A percentile compares a stretch with the other conserved stretches of the same genome.
Evolutionary conservation across 1,140 invertebrate genomes (phyloP).

Genomic region (Calliopsis andreniformis): DNA sequence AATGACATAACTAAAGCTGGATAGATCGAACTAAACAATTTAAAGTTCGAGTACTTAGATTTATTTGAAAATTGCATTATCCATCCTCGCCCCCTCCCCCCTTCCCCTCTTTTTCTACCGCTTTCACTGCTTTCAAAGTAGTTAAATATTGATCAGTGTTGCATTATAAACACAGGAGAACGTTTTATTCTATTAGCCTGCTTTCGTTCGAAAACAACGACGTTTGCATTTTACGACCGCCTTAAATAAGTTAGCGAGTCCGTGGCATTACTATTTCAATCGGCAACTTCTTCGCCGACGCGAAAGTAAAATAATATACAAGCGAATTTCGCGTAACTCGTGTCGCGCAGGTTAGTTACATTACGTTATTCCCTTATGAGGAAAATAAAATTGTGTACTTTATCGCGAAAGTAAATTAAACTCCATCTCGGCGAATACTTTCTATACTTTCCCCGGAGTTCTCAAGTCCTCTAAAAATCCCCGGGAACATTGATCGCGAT

Average conservation of each 20-base stretch:
- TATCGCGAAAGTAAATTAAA: constrained; percentile 36
- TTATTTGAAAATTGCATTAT: too few species aligned
- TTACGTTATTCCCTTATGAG: constrained; percentile 10
- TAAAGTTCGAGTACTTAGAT: too few species aligned
- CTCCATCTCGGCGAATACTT: neutral
- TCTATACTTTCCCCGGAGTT: constrained; percentile 2
- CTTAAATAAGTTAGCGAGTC: neutral
- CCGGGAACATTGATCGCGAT: constrained; percentile 24
- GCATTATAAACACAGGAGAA: neutral
- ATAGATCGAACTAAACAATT: too few species aligned
- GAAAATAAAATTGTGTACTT: constrained; percentile 30
- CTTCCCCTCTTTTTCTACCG: too few species aligned
- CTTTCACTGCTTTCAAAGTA: neutral
- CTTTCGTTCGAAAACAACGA: neutral
- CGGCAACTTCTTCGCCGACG: neutral
- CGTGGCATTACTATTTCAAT: neutral
- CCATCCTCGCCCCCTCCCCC: too few species aligned
- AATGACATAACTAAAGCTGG: too few species aligned
- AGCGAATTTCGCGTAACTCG: neutral
- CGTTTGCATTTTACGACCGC: neutral
- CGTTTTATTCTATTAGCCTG: neutral
- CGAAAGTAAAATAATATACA: constrained; percentile 16
- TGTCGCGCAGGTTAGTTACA: neutral
- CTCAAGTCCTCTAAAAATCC: constrained; percentile 26
- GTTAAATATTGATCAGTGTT: constrained; percentile 1